A percentile compares a stretch with the other conserved stretches of the same genome.
phyloP scores from a whole-genome alignment of 2,113 vertebrate species.

The Anolis carolinensis region DNA sequence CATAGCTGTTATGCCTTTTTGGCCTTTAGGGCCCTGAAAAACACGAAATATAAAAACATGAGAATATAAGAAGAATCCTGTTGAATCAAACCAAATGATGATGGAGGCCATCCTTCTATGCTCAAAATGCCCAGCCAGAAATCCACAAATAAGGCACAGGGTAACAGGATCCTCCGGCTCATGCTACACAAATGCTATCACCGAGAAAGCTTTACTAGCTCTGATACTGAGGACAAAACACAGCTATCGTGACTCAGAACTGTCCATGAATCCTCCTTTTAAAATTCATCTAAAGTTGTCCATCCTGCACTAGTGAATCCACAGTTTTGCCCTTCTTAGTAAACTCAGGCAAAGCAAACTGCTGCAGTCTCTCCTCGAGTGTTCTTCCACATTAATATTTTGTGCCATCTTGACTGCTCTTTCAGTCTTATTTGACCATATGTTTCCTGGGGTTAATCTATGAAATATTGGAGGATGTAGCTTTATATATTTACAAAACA shows the following conservation, averaged over 20 bases:
- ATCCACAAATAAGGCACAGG: not conserved
- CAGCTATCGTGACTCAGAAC: not conserved
- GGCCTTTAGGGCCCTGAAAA: constrained; percentile 82
- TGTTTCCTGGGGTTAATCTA: no score
- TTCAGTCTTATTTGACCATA: no score
- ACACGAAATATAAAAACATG: constrained; percentile 36
- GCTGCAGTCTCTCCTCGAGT: no score
- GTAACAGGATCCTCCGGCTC: not conserved
- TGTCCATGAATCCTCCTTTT: not conserved
- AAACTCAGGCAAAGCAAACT: no score
- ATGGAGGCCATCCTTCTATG: not conserved
- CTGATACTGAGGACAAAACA: not conserved
- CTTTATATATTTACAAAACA: not conserved
- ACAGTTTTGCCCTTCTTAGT: not conserved
- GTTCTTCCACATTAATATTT: no score
- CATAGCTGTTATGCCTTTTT: constrained; percentile 65
- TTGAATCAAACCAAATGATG: not conserved
- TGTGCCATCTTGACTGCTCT: no score
- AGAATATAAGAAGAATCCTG: not conserved
- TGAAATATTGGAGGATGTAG: no score
- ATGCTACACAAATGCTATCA: not conserved
- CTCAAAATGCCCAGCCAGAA: not conserved
- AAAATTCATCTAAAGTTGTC: not conserved
- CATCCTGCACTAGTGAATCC: not conserved
- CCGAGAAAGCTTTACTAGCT: not conserved